Percentiles rank a stretch among this genome's conserved stretches.
phyloP scores from a whole-genome alignment of 2,113 vertebrate genomes.

The Eidolon helvum region DNA sequence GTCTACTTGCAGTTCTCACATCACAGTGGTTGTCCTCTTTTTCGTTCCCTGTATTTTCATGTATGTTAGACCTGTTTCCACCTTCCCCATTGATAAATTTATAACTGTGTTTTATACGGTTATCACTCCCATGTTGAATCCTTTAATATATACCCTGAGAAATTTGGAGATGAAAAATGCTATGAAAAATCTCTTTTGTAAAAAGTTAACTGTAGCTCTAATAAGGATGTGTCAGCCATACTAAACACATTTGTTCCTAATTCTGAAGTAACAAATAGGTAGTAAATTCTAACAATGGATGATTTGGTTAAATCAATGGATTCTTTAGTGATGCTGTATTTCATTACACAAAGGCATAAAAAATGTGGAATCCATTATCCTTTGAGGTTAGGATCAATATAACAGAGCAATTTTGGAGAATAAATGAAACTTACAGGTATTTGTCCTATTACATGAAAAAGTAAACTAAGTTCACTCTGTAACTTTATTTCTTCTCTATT shows the following conservation, averaged over 20 bases:
- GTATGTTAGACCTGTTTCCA: slow-evolving; percentile 57
- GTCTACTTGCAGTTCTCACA: slow-evolving; percentile 61
- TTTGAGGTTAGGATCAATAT: neutral
- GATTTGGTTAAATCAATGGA: neutral
- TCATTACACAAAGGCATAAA: neutral
- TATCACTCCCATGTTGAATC: slow-evolving; percentile 50
- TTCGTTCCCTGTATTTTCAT: slow-evolving; percentile 69
- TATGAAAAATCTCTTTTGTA: slow-evolving; percentile 11
- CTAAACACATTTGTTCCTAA: neutral
- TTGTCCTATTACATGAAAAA: neutral
- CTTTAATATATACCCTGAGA: slow-evolving; percentile 45
- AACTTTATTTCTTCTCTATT: neutral
- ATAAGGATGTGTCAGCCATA: neutral
- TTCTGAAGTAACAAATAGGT: neutral
- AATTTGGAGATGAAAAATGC: neutral
- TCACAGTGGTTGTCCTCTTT: slow-evolving; percentile 58
- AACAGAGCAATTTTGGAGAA: neutral
- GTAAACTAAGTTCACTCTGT: neutral
- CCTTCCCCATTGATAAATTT: slow-evolving; percentile 32
- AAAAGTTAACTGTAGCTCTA: neutral
- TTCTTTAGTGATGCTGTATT: neutral
- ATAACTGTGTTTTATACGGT: neutral
- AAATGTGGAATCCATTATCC: neutral
- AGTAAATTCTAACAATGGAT: neutral
- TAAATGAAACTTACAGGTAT: neutral